These are phyloP conservation scores for Syngnathoides biaculeatus DNA, from an alignment of 2,113 vertebrate genomes.

Conservation along the genomic window DNA sequence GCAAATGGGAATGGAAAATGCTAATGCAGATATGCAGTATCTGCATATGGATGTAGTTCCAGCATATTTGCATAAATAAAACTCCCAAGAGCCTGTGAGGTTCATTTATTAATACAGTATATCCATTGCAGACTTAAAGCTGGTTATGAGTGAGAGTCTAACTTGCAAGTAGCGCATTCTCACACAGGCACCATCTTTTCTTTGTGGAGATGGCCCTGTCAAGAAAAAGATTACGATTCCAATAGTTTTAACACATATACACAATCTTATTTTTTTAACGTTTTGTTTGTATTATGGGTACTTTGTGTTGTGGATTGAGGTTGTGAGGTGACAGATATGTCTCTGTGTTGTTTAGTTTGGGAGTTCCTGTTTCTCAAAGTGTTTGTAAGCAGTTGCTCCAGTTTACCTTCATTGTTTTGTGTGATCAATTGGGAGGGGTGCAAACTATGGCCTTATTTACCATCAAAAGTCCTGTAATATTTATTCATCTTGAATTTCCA, in stretches of 20 bases:
- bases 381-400: slow-evolving; percentile 28
- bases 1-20: not conserved
- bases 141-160: too few relatives aligned
- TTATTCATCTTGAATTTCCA: not conserved
- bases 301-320: slow-evolving; percentile 42
- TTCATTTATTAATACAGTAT: too few relatives aligned
- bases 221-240: too few relatives aligned
- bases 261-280: slow-evolving; percentile 13
- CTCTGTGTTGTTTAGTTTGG: slow-evolving; percentile 34
- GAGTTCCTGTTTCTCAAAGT: slow-evolving; percentile 40
- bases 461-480: not conserved
- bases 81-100: too few relatives aligned
- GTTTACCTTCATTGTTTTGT: slow-evolving; percentile 17
- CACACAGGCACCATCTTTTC: too few relatives aligned
- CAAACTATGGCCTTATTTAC: not conserved
- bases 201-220: too few relatives aligned
- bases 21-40: not conserved
- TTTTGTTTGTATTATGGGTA: not conserved
- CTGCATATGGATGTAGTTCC: too few relatives aligned
- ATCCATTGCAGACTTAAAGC: too few relatives aligned
- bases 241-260: too few relatives aligned
- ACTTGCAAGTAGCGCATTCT: too few relatives aligned
- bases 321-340: slow-evolving; percentile 45
- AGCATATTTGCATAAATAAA: too few relatives aligned
- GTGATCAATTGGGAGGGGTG: not conserved